Conservation (phyloP, 2,888 invertebrate genomes). For the Tipula confusa region DNA sequence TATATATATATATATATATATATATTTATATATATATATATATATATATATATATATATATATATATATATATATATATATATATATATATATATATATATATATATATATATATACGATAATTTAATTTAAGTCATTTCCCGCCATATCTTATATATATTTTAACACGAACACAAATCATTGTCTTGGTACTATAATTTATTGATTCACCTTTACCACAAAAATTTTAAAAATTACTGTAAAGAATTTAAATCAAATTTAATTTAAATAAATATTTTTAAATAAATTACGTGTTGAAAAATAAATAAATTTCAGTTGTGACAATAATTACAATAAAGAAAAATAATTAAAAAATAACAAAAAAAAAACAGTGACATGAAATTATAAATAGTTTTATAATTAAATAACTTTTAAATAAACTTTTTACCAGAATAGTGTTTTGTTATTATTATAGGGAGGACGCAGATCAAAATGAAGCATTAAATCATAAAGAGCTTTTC, state of each 20-base stretch:
- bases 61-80: no score
- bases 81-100: no score
- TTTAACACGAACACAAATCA: neutral
- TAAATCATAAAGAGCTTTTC: no score
- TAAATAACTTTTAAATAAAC: neutral
- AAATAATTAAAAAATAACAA: neutral
- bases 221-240: neutral
- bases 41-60: no score
- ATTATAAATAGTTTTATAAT: neutral
- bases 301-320: neutral
- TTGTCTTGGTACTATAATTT: neutral
- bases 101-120: no score
- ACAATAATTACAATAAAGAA: neutral
- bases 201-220: neutral
- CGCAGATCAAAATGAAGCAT: no score
- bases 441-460: no score
- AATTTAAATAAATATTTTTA: neutral
- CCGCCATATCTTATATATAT: neutral
- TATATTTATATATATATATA: no score
- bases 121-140: conserved; percentile 6
- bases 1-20: no score
- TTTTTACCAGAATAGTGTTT: no score
- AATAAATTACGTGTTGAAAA: no score
- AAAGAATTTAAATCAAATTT: neutral
- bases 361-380: neutral